Conservation (phyloP, 2,888 invertebrate species). For the Anorthoa munda region DNA sequence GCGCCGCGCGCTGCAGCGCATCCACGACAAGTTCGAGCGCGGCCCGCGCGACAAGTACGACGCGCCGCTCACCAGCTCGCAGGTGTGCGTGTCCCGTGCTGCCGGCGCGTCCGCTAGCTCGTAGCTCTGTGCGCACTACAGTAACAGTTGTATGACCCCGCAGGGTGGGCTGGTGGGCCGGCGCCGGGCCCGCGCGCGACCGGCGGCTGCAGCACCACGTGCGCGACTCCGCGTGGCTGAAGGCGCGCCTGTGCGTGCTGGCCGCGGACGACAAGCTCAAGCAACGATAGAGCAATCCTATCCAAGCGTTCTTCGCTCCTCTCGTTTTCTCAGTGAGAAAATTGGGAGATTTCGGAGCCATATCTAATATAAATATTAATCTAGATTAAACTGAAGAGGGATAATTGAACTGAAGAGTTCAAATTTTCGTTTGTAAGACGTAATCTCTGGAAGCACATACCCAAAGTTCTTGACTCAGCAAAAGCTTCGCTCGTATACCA, state of each 20-base stretch:
- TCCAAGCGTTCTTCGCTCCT: not conserved
- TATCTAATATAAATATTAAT: not conserved
- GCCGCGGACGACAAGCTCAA: constrained; percentile 77
- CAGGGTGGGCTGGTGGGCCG: constrained; percentile 86
- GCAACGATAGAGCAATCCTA: constrained; percentile 45
- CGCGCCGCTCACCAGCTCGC: constrained; percentile 74
- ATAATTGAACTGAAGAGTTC: not conserved
- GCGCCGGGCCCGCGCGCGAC: constrained; percentile 61
- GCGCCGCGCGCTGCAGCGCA: constrained; percentile 67
- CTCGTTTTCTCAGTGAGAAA: not conserved
- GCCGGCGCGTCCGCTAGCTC: too few relatives aligned
- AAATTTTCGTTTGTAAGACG: too few relatives aligned
- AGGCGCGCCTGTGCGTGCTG: constrained; percentile 81
- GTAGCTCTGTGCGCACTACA: not conserved
- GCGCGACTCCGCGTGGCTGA: constrained; percentile 87
- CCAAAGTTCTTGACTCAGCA: too few relatives aligned
- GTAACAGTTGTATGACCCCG: constrained; percentile 52
- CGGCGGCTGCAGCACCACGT: constrained; percentile 84
- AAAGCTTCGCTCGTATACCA: too few relatives aligned
- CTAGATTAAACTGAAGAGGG: not conserved
- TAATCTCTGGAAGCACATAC: too few relatives aligned
- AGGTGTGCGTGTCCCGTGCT: constrained; percentile 64
- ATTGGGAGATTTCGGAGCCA: not conserved
- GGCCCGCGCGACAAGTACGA: constrained; percentile 74
- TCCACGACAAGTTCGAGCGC: constrained; percentile 71